Base-by-base conservation (phyloP, 2,888 invertebrate species). In the Chrysina gloriosa region DNA sequence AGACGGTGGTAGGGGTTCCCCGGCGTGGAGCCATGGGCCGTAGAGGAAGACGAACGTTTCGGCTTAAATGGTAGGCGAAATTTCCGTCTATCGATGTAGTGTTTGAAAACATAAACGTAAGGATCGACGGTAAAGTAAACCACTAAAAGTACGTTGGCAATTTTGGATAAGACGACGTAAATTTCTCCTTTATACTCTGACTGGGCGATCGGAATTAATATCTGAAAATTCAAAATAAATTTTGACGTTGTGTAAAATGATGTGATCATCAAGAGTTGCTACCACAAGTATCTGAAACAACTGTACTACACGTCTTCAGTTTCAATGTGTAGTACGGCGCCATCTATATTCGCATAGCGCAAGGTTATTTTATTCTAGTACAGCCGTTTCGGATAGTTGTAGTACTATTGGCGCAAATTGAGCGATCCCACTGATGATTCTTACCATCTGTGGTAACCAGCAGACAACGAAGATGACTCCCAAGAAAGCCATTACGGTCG, bases 381-480 rank as follows among this genome's bases (percentile, higher is more conserved):
- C n/a, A n/a, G n/a, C n/a, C n/a, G n/a, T n/a, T n/a, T n/a, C n/a
- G n/a, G n/a, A n/a, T n/a, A n/a, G n/a, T n/a, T n/a, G n/a, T n/a
- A n/a, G n/a, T n/a, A n/a, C n/a, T n/a, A n/a, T n/a, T n/a, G n/a
- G n/a, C n/a, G n/a, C n/a, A n/a, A n/a, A n/a, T n/a, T n/a, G n/a
- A n/a, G n/a, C n/a, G n/a, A n/a, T n/a, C n/a, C n/a, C n/a, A n/a
- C n/a, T n/a, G n/a, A n/a, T n/a, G n/a, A 27, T 45, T 73, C 85
- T 86, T 79, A 95, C 95, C 92, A 95, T 90, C 83, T 94, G 94
- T 21, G 95, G 95, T 84, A 93, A 86, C 95, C 95, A 95, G 83
- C 94, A 95, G 45, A 91, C 84, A 77, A 94, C 90, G 81, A 94
- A 95, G 25, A 92, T 89, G 71, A 94, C 88, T 72, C 94, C 93